Evolutionary conservation across 2,797 vertebrate species (phyloP), one percentile per base, ranked within the genome.

Genomic region (Passerculus sandwichensis): DNA sequence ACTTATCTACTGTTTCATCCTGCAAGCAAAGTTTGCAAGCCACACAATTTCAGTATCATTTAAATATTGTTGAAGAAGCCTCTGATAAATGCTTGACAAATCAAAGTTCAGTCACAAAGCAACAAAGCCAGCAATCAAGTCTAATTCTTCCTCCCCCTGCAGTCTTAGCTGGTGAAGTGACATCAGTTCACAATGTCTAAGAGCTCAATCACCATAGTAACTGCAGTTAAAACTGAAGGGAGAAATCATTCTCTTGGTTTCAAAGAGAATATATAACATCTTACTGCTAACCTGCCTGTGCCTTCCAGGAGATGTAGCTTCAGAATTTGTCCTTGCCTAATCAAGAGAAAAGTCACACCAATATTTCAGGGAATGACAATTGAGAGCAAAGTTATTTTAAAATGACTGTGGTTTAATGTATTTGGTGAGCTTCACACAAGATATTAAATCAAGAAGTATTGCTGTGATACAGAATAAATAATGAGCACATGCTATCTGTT

Each of bases 151-250:
- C 65, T 91, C 62, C 40, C 15, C 9, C 54, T 97, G 95, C 70
- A 42, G 96, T 96, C 75, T 89, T 62, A 70, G 78, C 65, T 73
- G 36, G 36, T 36, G 78, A 93, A 94, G 94, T 98, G 98, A 98
- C 94, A 96, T 98, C 98, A 98, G 94, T 81, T 94, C 92, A 78
- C 93, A 82, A 94, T 62, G 27, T 97, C 92, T 97, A 92, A 91
- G 90, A 97, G 93, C 96, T 96, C 97, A 87, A 96, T 98, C 97
- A 96, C 98, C 98, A 98, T 97, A 98, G 98, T 96, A 98, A 98
- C 97, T 72, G 84, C 91, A 97, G 97, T 95, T 98, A 91, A 92
- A 95, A 95, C 97, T 97, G 97, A 98, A 96, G 93, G 21, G 48
- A 97, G 96, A 98, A 98, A 98, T 98, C 97, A 81, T 29, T 65